Evolutionary conservation across 2,888 invertebrate genomes (phyloP).

Genomic region (Acanthopleura granulata): DNA sequence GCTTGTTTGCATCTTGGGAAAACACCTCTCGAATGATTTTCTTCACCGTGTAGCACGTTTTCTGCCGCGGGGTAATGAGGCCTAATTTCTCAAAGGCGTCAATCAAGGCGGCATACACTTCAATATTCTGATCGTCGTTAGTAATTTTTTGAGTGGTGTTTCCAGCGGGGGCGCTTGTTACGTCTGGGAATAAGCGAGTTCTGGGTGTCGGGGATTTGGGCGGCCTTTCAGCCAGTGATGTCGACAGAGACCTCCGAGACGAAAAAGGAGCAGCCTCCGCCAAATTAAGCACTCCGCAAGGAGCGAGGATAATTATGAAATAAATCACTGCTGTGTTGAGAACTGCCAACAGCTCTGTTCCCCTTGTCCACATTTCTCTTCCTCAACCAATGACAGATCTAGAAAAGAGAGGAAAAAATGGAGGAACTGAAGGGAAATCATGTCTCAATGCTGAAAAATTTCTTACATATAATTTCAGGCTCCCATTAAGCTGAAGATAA

Average conservation of each 20-base stretch:
- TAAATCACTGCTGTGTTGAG: background rate
- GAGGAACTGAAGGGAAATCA: background rate
- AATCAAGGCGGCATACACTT: background rate
- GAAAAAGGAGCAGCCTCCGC: background rate
- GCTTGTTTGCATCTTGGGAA: background rate
- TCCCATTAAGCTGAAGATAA: too few species aligned
- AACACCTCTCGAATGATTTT: conserved; percentile 11
- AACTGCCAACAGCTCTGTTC: background rate
- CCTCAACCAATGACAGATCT: background rate
- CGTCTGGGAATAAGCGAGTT: background rate
- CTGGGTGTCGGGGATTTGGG: background rate
- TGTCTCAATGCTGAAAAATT: too few species aligned
- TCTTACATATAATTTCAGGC: too few species aligned
- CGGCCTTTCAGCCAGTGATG: background rate
- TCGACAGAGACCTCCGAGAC: background rate
- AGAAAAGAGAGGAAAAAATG: conserved; percentile 3
- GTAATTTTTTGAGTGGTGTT: background rate
- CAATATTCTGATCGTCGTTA: conserved; percentile 7
- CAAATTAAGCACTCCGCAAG: background rate
- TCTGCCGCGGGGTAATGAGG: background rate
- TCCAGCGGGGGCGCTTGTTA: conserved; percentile 6
- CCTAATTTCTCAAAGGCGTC: conserved; percentile 15
- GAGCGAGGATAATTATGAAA: background rate
- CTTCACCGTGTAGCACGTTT: conserved; percentile 11
- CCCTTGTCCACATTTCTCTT: background rate